Conservation (phyloP, 2,888 invertebrate species). For the Caenorhabditis macrosperma region DNA sequence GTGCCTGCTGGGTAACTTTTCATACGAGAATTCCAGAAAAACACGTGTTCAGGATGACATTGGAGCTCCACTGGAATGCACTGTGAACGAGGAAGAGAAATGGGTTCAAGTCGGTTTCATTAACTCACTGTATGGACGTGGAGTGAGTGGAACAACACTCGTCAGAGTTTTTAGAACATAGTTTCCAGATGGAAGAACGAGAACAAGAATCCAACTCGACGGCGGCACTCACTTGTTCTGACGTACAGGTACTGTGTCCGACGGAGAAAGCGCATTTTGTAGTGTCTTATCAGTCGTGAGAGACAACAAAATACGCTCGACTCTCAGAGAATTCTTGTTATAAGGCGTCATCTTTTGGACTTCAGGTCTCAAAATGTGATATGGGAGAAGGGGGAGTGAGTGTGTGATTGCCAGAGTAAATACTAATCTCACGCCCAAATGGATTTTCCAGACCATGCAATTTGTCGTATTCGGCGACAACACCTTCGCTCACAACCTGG, state of each 20-base stretch:
- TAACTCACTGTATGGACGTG: slow-evolving; percentile 34
- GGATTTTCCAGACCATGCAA: slow-evolving; percentile 54
- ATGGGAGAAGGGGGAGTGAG: neutral
- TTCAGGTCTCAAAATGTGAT: slow-evolving; percentile 20
- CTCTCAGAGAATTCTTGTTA: neutral
- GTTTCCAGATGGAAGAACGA: slow-evolving; percentile 25
- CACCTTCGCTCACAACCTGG: slow-evolving; percentile 34
- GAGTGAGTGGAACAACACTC: neutral
- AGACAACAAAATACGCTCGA: slow-evolving; percentile 34
- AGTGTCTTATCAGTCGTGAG: slow-evolving; percentile 22
- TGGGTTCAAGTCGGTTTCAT: slow-evolving; percentile 57
- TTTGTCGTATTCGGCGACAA: slow-evolving; percentile 49
- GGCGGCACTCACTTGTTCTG: slow-evolving; percentile 27
- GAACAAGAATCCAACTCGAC: slow-evolving; percentile 26
- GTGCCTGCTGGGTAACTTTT: slow-evolving; percentile 54
- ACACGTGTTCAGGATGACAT: slow-evolving; percentile 54
- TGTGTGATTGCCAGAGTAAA: neutral
- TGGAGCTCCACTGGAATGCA: slow-evolving; percentile 58
- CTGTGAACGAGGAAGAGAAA: slow-evolving; percentile 30
- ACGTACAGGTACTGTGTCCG: slow-evolving; percentile 31
- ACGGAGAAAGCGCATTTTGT: slow-evolving; percentile 34
- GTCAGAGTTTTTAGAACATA: too few relatives aligned
- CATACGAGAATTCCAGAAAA: too few relatives aligned
- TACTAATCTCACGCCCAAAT: slow-evolving; percentile 19
- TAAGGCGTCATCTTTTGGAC: slow-evolving; percentile 34